Evolutionary conservation across 2,797 vertebrate genomes (phyloP).

Genomic region (Chrysocyon brachyurus): DNA sequence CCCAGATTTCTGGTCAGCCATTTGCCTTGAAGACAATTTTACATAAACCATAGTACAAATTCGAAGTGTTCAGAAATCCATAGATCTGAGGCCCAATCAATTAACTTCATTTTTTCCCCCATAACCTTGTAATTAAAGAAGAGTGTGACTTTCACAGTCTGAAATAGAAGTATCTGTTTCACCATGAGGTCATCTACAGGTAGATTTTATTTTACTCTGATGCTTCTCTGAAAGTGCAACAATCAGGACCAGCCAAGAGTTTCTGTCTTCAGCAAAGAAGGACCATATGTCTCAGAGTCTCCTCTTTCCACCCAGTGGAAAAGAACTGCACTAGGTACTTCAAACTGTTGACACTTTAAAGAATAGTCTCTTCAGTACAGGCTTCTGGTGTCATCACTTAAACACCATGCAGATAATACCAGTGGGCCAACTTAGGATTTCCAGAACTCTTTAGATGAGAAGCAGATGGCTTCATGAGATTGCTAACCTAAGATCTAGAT

Average conservation of each 20-base stretch:
- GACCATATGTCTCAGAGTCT: not conserved
- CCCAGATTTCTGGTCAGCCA: not conserved
- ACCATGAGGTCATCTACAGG: not conserved
- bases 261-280: not conserved
- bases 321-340: not conserved
- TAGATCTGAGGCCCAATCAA: not conserved
- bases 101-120: not conserved
- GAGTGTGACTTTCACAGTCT: not conserved
- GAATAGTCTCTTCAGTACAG: not conserved
- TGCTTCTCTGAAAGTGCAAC: not conserved
- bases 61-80: not conserved
- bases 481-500: not conserved
- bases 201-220: not conserved
- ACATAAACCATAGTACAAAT: not conserved
- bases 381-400: not conserved
- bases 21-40: conserved; percentile 40
- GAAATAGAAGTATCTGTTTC: not conserved
- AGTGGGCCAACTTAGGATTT: not conserved
- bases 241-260: not conserved
- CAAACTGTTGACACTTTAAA: not conserved
- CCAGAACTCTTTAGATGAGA: not conserved
- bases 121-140: conserved; percentile 4
- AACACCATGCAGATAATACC: not conserved
- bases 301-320: not conserved
- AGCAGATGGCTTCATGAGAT: not conserved